phyloP scores from a whole-genome alignment of 2,113 vertebrate genomes.

The Galemys pyrenaicus region DNA sequence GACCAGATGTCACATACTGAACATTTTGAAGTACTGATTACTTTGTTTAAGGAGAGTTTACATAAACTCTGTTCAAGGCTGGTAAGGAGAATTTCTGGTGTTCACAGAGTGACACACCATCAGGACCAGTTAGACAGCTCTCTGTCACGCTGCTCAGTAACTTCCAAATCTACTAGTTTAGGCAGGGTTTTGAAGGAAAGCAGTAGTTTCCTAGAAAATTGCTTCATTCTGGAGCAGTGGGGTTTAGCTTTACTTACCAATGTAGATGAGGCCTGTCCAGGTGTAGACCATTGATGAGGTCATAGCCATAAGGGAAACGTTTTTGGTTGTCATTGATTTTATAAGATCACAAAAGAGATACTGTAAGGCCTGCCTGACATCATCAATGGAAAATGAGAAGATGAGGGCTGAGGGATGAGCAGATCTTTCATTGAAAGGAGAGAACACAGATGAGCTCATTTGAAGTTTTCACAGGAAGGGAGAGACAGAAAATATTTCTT shows the following conservation, averaged over 20 bases:
- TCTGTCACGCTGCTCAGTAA: conserved; percentile 20
- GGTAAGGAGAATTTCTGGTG: neutral
- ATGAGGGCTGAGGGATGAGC: conserved; percentile 29
- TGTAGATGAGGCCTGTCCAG: conserved; percentile 61
- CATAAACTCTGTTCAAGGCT: no score
- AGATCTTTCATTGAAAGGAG: conserved; percentile 63
- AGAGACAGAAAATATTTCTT: conserved; percentile 65
- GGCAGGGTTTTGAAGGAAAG: conserved; percentile 56
- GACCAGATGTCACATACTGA: neutral
- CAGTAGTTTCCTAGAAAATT: conserved; percentile 71
- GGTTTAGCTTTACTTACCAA: conserved; percentile 27
- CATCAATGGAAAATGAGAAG: conserved; percentile 66
- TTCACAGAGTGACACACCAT: neutral
- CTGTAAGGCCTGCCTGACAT: conserved; percentile 63
- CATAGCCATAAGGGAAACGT: conserved; percentile 61
- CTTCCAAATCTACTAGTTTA: neutral
- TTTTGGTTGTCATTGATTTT: conserved; percentile 71
- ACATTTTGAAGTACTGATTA: neutral
- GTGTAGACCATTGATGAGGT: conserved; percentile 59
- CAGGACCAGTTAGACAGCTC: neutral
- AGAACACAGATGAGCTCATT: conserved; percentile 68
- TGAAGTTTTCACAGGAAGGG: conserved; percentile 62
- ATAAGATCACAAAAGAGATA: conserved; percentile 76
- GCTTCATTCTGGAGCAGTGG: conserved; percentile 53
- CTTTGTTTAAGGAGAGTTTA: neutral